These are phyloP conservation scores for Ectropis grisescens DNA, from an alignment of 1,140 invertebrate genomes.

Conservation along the genomic window DNA sequence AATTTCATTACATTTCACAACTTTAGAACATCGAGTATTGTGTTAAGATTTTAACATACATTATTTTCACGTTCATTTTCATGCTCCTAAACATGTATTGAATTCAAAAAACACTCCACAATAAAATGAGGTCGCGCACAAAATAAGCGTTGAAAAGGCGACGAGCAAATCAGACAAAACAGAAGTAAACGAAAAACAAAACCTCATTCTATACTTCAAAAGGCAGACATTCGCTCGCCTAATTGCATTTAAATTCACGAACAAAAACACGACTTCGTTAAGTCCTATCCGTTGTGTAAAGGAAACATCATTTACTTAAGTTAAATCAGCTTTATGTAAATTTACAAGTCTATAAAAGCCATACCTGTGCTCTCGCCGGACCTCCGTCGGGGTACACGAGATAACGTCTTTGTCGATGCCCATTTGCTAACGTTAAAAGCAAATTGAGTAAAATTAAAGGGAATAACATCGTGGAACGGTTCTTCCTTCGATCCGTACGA, in stretches of 20 bases:
- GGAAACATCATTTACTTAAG: slow-evolving; percentile 60
- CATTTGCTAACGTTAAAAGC: slow-evolving; percentile 23
- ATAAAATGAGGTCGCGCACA: no score
- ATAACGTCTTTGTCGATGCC: slow-evolving; percentile 43
- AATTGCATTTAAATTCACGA: slow-evolving; percentile 62
- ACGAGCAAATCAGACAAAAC: slow-evolving; percentile 4
- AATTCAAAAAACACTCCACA: no score
- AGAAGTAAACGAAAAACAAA: slow-evolving; percentile 33
- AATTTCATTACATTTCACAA: no score
- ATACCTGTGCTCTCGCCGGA: slow-evolving; percentile 62
- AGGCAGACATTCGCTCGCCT: slow-evolving; percentile 32
- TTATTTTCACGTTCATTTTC: no score
- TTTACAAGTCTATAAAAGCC: slow-evolving; percentile 22
- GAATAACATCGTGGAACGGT: slow-evolving; percentile 21
- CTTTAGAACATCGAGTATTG: no score
- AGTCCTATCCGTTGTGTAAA: slow-evolving; percentile 41
- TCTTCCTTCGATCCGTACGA: slow-evolving; percentile 19
- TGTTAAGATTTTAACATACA: no score
- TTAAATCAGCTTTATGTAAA: slow-evolving; percentile 46
- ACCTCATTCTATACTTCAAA: slow-evolving; percentile 27
- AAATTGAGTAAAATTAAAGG: slow-evolving; percentile 42
- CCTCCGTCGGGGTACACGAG: slow-evolving; percentile 64
- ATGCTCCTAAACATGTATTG: no score
- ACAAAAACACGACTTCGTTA: slow-evolving; percentile 60
- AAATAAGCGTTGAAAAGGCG: no score